Evolutionary conservation across 2,113 vertebrate genomes (phyloP).

Genomic region (Actinemys pallida): DNA sequence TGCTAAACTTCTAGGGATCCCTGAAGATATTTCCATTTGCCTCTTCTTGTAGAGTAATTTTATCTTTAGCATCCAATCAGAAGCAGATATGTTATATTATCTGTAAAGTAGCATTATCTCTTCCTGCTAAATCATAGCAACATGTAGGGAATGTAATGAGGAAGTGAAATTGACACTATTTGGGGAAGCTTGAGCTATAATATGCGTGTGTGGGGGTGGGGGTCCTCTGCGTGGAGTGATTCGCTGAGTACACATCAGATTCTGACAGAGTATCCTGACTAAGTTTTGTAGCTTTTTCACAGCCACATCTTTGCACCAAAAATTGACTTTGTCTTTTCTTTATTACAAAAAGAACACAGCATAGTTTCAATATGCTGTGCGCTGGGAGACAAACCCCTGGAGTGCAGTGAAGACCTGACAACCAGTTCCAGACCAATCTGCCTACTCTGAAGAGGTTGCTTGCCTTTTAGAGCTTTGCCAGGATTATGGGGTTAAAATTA

Average conservation of each 20-base stretch:
- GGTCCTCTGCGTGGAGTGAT: neutral
- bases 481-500: neutral
- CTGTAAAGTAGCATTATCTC: slow-evolving; percentile 35
- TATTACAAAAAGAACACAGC: neutral
- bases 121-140: slow-evolving; percentile 11
- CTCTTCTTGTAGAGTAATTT: slow-evolving; percentile 32
- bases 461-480: neutral
- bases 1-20: neutral
- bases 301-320: neutral
- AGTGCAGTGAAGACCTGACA: neutral
- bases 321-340: neutral
- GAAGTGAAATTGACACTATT: neutral
- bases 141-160: neutral
- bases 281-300: neutral
- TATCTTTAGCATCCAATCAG: slow-evolving; percentile 6
- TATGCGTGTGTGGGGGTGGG: neutral
- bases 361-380: neutral
- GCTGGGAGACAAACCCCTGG: neutral
- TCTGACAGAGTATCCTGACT: neutral
- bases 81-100: slow-evolving; percentile 30
- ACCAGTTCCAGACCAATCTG: neutral
- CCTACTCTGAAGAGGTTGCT: neutral
- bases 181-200: neutral
- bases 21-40: slow-evolving; percentile 7
- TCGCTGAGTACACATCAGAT: neutral